Evolutionary conservation across 2,888 invertebrate species (phyloP).

Genomic region (Cryptus viduatorius): DNA sequence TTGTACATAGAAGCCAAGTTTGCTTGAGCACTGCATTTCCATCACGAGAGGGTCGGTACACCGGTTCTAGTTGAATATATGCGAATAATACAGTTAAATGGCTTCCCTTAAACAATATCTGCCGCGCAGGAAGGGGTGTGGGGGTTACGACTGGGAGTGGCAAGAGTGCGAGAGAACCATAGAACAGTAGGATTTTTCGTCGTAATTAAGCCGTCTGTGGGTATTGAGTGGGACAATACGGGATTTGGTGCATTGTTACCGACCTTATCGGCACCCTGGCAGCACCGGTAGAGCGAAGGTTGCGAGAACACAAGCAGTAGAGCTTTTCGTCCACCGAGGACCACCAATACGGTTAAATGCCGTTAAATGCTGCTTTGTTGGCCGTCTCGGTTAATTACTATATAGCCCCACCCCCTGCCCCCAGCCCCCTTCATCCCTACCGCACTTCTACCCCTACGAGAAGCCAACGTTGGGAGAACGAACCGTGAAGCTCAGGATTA

Average conservation of each 20-base stretch:
- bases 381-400: constrained; percentile 81
- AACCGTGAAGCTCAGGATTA: constrained; percentile 27
- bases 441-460: constrained; percentile 48
- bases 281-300: constrained; percentile 68
- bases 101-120: constrained; percentile 77
- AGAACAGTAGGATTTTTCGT: constrained; percentile 75
- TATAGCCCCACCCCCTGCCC: constrained; percentile 36
- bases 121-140: constrained; percentile 37
- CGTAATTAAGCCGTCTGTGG: constrained; percentile 80
- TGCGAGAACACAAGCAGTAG: constrained; percentile 56
- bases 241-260: constrained; percentile 82
- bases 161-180: not conserved
- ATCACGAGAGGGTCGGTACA: not conserved
- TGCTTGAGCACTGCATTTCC: constrained; percentile 26
- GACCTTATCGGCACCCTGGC: constrained; percentile 78
- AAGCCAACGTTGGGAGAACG: constrained; percentile 59
- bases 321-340: constrained; percentile 68
- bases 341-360: constrained; percentile 72
- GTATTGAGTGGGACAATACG: constrained; percentile 80
- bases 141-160: not conserved
- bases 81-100: constrained; percentile 70
- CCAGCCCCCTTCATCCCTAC: no score
- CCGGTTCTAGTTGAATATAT: constrained; percentile 31
- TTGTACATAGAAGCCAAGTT: constrained; percentile 46
- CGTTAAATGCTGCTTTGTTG: constrained; percentile 82